A percentile compares a stretch with the other conserved stretches of the same genome.
phyloP scores from a whole-genome alignment of 2,797 vertebrate genomes.

The Oreortyx pictus region DNA sequence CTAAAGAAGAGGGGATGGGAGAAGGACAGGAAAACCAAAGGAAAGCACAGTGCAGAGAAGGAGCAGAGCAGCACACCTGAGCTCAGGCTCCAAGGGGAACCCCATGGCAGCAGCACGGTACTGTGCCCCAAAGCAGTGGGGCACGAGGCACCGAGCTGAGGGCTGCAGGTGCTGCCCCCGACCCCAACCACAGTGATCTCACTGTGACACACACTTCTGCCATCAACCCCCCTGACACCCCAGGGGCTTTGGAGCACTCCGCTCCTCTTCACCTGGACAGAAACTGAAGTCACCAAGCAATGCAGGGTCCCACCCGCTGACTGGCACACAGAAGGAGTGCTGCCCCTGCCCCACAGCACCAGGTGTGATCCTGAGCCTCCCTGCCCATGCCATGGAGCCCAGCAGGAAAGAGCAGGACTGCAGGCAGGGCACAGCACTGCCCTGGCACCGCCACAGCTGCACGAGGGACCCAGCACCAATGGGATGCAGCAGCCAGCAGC shows the following conservation, averaged over 20 bases:
- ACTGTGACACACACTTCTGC: background rate
- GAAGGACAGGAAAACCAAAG: background rate
- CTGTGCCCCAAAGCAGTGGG: background rate
- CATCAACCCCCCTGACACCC: background rate
- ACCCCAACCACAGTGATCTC: background rate
- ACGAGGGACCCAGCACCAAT: background rate
- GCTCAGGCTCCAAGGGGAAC: background rate
- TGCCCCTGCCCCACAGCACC: constrained; percentile 48
- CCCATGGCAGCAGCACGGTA: too few relatives aligned
- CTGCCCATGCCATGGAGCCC: background rate
- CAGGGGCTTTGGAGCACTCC: constrained; percentile 42
- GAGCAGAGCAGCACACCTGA: background rate
- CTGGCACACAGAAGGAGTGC: constrained; percentile 62
- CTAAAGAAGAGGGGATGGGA: background rate
- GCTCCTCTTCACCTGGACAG: constrained; percentile 46
- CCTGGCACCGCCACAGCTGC: background rate
- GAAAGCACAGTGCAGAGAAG: too few relatives aligned
- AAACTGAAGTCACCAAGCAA: constrained; percentile 24
- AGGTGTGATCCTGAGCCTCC: constrained; percentile 47
- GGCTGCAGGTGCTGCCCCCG: background rate
- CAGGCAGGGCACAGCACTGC: background rate
- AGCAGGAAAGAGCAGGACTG: background rate
- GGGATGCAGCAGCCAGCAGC: background rate
- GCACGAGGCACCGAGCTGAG: background rate
- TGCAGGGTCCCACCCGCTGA: constrained; percentile 9